Percentiles rank a stretch among this genome's conserved stretches.
Conservation (phyloP, 23 tunicate species). For the Oikopleura dioica region DNA sequence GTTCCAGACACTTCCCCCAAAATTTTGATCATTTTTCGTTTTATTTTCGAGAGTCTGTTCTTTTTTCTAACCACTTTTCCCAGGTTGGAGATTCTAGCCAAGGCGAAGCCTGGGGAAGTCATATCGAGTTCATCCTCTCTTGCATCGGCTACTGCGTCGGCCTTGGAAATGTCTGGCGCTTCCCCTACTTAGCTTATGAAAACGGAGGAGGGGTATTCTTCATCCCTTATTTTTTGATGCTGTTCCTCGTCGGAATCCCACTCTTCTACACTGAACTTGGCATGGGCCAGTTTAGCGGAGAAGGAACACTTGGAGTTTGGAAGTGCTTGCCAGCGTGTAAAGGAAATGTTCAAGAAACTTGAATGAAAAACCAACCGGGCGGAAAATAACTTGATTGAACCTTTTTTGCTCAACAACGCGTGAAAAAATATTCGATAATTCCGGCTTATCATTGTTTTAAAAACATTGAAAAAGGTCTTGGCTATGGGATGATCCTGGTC, state of each 20-base stretch:
- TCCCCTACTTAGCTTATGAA: slow-evolving; percentile 71
- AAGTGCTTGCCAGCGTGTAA: slow-evolving; percentile 56
- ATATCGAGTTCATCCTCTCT: slow-evolving; percentile 65
- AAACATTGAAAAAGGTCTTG: slow-evolving; percentile 18
- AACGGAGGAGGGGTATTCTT: slow-evolving; percentile 91
- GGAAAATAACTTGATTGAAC: no score
- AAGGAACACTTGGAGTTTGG: slow-evolving; percentile 83
- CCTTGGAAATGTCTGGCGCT: slow-evolving; percentile 86
- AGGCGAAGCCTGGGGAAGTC: slow-evolving; percentile 53
- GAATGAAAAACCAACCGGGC: not conserved
- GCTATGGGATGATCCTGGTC: slow-evolving; percentile 76
- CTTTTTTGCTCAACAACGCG: no score
- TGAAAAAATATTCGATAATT: no score
- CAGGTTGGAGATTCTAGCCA: no score
- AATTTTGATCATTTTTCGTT: no score
- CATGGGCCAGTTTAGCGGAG: slow-evolving; percentile 73
- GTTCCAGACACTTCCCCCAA: no score
- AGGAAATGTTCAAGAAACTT: slow-evolving; percentile 14
- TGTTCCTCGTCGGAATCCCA: slow-evolving; percentile 75
- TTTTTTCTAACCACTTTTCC: no score
- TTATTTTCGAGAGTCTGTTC: no score
- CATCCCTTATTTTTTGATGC: slow-evolving; percentile 87
- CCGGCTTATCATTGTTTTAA: not conserved
- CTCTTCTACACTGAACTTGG: slow-evolving; percentile 66
- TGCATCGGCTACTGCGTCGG: slow-evolving; percentile 97